Percentiles rank a stretch among this genome's conserved stretches.
Conservation (phyloP, 2,113 vertebrate species). For the Cardinalis cardinalis region DNA sequence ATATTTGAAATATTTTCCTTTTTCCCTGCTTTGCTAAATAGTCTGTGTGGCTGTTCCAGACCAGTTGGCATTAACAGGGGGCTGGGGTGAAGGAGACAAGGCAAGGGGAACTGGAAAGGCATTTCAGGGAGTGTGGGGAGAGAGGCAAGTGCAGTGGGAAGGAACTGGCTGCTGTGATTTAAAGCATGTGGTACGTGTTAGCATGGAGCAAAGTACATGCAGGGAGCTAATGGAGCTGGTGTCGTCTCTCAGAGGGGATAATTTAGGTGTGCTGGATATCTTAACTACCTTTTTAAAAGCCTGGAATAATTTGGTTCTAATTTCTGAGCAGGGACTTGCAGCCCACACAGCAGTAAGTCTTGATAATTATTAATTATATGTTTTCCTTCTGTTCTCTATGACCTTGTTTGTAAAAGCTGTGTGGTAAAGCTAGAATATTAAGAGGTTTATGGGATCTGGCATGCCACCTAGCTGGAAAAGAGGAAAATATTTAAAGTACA, state of each 20-base stretch:
- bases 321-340: slow-evolving; percentile 49
- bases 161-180: neutral
- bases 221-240: slow-evolving; percentile 6
- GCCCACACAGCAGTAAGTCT: slow-evolving; percentile 41
- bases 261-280: slow-evolving; percentile 23
- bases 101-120: neutral
- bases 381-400: slow-evolving; percentile 41
- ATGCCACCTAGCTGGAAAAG: slow-evolving; percentile 3
- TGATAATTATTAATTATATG: slow-evolving; percentile 59
- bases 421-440: neutral
- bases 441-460: neutral
- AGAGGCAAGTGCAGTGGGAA: neutral
- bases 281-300: slow-evolving; percentile 36
- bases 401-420: slow-evolving; percentile 46
- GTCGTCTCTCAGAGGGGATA: slow-evolving; percentile 2
- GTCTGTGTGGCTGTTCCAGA: neutral
- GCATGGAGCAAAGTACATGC: neutral
- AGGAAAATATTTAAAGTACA: neutral
- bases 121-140: neutral
- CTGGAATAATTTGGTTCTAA: slow-evolving; percentile 40
- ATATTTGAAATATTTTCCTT: neutral
- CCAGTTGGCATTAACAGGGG: neutral
- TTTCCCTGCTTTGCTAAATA: neutral
- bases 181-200: neutral
- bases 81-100: neutral